Evolutionary conservation across 2,888 invertebrate genomes (phyloP).

Genomic region (Lithophane semibrunnea): DNA sequence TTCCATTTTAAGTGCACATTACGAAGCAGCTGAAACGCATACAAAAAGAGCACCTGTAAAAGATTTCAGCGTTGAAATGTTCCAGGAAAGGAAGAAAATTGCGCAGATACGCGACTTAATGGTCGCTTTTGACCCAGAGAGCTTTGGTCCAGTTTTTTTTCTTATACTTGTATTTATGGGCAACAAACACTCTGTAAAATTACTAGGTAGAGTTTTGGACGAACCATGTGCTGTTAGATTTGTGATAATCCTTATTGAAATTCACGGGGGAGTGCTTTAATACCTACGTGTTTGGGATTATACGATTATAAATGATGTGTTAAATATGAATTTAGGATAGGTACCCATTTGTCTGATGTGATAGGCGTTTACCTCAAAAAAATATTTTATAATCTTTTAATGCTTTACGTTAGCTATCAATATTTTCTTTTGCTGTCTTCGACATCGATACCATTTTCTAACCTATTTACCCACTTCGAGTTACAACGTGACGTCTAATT

Average conservation of each 20-base stretch:
- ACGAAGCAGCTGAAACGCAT: constrained; percentile 35
- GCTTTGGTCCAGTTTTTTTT: constrained; percentile 8
- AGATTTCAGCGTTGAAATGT: constrained; percentile 53
- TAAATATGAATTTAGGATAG: not conserved
- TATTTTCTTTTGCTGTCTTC: not conserved
- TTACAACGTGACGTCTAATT: constrained; percentile 5
- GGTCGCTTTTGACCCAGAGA: constrained; percentile 34
- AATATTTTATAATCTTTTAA: not conserved
- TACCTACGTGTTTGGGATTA: constrained; percentile 24
- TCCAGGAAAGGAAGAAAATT: constrained; percentile 37
- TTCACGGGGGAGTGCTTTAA: not conserved
- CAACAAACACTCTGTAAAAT: not conserved
- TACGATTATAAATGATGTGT: constrained; percentile 13
- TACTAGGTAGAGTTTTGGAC: not conserved
- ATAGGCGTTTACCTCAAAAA: not conserved
- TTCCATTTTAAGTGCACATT: constrained; percentile 42
- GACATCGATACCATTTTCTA: not conserved
- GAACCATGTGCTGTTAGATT: not conserved
- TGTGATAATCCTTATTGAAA: constrained; percentile 29
- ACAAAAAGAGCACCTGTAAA: constrained; percentile 39
- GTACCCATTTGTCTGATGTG: not conserved
- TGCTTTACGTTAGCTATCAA: not conserved
- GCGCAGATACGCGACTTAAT: constrained; percentile 40
- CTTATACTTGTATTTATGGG: not conserved
- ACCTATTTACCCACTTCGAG: not conserved